Evolutionary conservation across 2,888 invertebrate species (phyloP), one percentile per base, ranked within the genome.

Genomic region (Flexamia atlantica): DNA sequence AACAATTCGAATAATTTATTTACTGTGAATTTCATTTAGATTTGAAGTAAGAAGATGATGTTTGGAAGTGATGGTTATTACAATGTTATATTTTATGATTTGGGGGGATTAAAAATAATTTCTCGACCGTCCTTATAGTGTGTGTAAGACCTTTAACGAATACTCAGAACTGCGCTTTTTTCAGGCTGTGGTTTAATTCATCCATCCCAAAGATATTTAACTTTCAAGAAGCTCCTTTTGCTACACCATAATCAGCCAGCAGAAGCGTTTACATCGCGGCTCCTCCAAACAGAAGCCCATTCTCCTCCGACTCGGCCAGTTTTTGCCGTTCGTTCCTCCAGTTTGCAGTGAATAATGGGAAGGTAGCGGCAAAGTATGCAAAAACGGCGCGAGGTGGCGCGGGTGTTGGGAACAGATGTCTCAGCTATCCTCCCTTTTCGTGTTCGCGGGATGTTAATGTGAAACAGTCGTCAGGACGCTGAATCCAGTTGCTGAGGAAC

Each of bases 391-490:
- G 25, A 76, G 40, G 50, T 17, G 28, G 76, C 46, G 76, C 12
- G 36, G 42, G 36, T 72, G 76, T 76, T 50, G 25, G 40, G 17
- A 76, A 76, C 76, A 76, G 76, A 76, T 76, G 76, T 42, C 30
- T 25, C 7, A 1, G 40, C 20, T 36, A 70, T 42, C 76, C 76
- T 76, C 76, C 76, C 76, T 76, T 46, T 76, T 23, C 76, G 50
- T 76, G 76, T 76, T 42, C 20, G 28, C 28, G 25, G 42, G 46
- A 42, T 68, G 68, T 46, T 76, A 76, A 76, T 76, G 76, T 76
- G 76, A 42, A 50, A 76, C 76, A 76, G 76, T 76, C 72, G 32
- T 72, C 76, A 50, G 50, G 50, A 76, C 25, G 70, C 40, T 36
- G 70, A 40, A 4, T 12, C 30, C 5, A 30, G 4, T 20, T 40